Evolutionary conservation across 2,888 invertebrate genomes (phyloP).

Genomic region (Carterocephalus palaemon): DNA sequence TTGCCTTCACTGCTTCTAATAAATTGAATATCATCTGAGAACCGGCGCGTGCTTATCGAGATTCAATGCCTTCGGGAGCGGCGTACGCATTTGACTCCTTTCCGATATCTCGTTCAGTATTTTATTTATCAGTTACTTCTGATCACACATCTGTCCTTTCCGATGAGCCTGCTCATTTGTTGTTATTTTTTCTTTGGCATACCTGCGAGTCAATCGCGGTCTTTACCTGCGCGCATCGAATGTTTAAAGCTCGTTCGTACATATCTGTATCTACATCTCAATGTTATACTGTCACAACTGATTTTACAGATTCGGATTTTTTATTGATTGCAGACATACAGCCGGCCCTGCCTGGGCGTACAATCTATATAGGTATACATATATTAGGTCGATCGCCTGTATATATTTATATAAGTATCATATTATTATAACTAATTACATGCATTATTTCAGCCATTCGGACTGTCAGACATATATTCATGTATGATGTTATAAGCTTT

Average conservation of each 20-base stretch:
- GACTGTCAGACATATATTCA: too few species aligned
- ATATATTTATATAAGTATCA: too few species aligned
- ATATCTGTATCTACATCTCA: constrained; percentile 29
- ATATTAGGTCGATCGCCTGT: too few species aligned
- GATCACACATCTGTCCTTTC: constrained; percentile 40
- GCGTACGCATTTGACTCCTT: constrained; percentile 41
- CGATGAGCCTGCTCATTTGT: constrained; percentile 33
- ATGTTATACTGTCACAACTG: constrained; percentile 15
- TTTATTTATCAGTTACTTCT: constrained; percentile 52
- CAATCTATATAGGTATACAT: too few species aligned
- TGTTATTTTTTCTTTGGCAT: constrained; percentile 27
- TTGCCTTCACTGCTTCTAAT: constrained; percentile 26
- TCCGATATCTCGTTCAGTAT: constrained; percentile 46
- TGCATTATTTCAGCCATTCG: too few species aligned
- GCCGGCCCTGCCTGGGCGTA: too few species aligned
- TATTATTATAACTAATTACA: too few species aligned
- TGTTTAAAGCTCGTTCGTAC: constrained; percentile 14
- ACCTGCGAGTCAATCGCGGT: constrained; percentile 25
- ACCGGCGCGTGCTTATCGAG: constrained; percentile 40
- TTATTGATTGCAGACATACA: too few species aligned
- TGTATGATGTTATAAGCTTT: too few species aligned
- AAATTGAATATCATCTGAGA: constrained; percentile 32
- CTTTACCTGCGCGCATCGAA: constrained; percentile 21
- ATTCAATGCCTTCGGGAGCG: constrained; percentile 40
- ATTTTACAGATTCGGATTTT: constrained; percentile 5